A percentile compares a stretch with the other conserved stretches of the same genome.
These are phyloP conservation scores for Cathartes aura DNA, from an alignment of 2,113 vertebrate species.

Conservation along the genomic window DNA sequence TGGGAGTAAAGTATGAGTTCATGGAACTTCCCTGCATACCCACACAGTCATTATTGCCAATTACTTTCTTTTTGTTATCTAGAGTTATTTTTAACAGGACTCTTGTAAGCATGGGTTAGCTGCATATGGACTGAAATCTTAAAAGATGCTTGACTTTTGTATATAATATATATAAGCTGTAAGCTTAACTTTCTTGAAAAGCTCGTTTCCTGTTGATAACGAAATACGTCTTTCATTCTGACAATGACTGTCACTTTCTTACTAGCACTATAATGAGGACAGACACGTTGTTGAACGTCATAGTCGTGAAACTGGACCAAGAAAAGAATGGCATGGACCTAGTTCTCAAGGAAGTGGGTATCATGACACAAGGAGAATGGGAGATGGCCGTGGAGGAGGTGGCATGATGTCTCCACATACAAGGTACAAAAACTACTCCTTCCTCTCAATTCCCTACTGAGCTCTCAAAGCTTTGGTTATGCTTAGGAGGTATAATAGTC, in stretches of 20 bases:
- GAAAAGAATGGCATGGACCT: constrained; percentile 93
- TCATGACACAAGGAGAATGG: constrained; percentile 85
- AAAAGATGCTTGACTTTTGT: neutral
- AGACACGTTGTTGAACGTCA: constrained; percentile 92
- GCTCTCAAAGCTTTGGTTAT: neutral
- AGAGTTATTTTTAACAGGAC: neutral
- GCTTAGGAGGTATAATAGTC: neutral
- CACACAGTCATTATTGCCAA: fast-evolving
- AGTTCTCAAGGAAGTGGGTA: constrained; percentile 86
- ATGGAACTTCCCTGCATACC: neutral
- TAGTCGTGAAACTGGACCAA: constrained; percentile 86
- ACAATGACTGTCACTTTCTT: neutral
- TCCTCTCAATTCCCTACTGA: neutral
- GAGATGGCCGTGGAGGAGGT: constrained; percentile 82
- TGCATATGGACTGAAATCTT: neutral
- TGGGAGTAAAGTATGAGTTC: neutral
- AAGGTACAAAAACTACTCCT: constrained; percentile 78
- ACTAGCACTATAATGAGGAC: constrained; percentile 86
- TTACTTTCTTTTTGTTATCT: neutral
- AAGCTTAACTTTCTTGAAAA: neutral
- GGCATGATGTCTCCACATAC: constrained; percentile 87
- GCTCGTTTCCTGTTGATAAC: neutral
- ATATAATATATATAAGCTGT: neutral
- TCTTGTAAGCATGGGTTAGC: neutral
- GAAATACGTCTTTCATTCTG: neutral